These are phyloP conservation scores for Acanthoscelides obtectus DNA, from an alignment of 2,888 invertebrate genomes.

Conservation along the genomic window DNA sequence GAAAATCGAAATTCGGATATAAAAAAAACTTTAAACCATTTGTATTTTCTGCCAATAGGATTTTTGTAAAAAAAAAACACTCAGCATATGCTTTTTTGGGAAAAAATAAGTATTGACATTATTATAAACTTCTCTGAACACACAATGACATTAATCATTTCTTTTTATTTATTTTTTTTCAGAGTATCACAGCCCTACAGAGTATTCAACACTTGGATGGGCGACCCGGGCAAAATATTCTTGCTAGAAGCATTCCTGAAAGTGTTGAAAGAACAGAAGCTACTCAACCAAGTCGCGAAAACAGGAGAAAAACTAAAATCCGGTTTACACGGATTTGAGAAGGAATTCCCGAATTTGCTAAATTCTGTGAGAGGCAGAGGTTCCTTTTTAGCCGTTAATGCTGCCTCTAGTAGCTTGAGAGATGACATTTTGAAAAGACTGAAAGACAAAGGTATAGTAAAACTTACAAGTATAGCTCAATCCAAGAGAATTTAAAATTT, in stretches of 20 bases:
- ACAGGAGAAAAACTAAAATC: constrained; percentile 64
- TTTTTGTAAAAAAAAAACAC: no score
- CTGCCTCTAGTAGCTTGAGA: constrained; percentile 57
- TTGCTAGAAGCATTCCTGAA: constrained; percentile 80
- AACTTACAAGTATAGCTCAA: constrained; percentile 14
- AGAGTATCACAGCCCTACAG: constrained; percentile 77
- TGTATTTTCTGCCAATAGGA: no score
- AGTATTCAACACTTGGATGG: constrained; percentile 99
- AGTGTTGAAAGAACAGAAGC: constrained; percentile 74
- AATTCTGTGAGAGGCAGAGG: constrained; percentile 82
- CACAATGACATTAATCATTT: no score
- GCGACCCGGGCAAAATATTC: constrained; percentile 91
- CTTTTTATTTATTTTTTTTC: no score
- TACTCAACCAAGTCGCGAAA: constrained; percentile 68
- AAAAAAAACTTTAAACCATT: no score
- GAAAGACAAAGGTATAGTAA: constrained; percentile 62
- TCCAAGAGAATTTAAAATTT: background rate
- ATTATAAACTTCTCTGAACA: background rate
- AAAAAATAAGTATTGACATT: no score
- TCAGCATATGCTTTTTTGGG: no score
- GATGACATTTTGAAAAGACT: constrained; percentile 69
- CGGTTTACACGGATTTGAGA: constrained; percentile 61
- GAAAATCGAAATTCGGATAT: no score
- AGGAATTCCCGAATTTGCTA: constrained; percentile 66
- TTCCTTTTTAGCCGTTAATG: constrained; percentile 83